phyloP scores from a whole-genome alignment of 1,140 invertebrate genomes.

The Dryas iulia region DNA sequence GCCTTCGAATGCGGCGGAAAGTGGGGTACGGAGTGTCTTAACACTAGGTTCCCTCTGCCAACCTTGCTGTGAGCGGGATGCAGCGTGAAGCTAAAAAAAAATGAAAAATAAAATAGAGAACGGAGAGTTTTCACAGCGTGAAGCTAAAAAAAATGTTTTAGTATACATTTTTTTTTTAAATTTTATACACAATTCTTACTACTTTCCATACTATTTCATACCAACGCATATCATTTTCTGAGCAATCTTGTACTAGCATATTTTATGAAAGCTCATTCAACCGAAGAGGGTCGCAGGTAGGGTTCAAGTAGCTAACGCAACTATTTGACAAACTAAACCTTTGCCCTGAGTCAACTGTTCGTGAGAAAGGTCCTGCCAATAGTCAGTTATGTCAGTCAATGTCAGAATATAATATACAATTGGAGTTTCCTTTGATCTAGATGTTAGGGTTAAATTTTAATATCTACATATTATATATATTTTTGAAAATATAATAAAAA shows the following conservation, averaged over 20 bases:
- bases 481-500: too few relatives aligned
- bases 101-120: too few relatives aligned
- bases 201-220: too few relatives aligned
- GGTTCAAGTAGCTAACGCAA: background rate
- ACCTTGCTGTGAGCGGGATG: too few relatives aligned
- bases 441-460: background rate
- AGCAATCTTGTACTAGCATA: background rate
- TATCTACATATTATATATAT: background rate
- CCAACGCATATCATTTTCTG: background rate
- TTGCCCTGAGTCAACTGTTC: background rate
- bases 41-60: too few relatives aligned
- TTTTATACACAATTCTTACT: too few relatives aligned
- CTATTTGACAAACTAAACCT: background rate
- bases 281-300: background rate
- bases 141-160: too few relatives aligned
- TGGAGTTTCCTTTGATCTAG: background rate
- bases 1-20: too few relatives aligned
- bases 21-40: too few relatives aligned
- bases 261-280: background rate
- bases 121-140: too few relatives aligned
- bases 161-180: too few relatives aligned
- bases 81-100: too few relatives aligned
- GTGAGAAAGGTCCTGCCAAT: background rate
- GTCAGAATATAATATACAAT: background rate
- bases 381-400: conserved; percentile 3